Evolutionary conservation across 2,113 vertebrate species (phyloP).

Genomic region (Pseudopodoces humilis): DNA sequence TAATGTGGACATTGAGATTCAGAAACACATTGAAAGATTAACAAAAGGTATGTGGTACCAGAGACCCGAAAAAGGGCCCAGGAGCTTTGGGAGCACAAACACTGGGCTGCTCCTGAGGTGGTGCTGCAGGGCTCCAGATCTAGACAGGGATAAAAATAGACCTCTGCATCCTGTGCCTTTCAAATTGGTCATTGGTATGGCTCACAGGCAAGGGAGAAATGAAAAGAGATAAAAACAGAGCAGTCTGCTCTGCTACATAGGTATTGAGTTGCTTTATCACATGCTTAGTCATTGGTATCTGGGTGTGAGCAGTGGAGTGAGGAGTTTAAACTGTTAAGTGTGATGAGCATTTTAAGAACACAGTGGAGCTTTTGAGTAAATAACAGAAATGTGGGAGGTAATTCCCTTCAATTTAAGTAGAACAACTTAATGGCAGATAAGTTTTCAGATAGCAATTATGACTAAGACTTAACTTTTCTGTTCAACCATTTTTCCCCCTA

Average conservation of each 20-base stretch:
- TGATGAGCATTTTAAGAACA: neutral
- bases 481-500: slow-evolving; percentile 46
- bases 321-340: neutral
- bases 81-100: neutral
- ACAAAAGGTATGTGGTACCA: slow-evolving; percentile 86
- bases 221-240: neutral
- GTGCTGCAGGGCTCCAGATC: neutral
- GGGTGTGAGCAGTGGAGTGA: neutral
- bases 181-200: neutral
- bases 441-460: neutral
- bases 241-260: neutral
- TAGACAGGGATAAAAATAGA: slow-evolving; percentile 9
- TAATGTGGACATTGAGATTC: slow-evolving; percentile 93
- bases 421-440: neutral
- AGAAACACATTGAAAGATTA: slow-evolving; percentile 95
- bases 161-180: neutral
- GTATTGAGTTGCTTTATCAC: neutral
- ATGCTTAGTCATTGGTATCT: neutral
- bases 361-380: neutral
- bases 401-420: neutral
- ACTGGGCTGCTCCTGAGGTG: neutral
- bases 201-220: neutral
- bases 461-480: neutral
- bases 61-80: neutral
- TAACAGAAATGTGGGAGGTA: neutral